A percentile compares a stretch with the other conserved stretches of the same genome.
phyloP scores from a whole-genome alignment of 2,888 invertebrate genomes.

The Bursaphelenchus okinawaensis region DNA sequence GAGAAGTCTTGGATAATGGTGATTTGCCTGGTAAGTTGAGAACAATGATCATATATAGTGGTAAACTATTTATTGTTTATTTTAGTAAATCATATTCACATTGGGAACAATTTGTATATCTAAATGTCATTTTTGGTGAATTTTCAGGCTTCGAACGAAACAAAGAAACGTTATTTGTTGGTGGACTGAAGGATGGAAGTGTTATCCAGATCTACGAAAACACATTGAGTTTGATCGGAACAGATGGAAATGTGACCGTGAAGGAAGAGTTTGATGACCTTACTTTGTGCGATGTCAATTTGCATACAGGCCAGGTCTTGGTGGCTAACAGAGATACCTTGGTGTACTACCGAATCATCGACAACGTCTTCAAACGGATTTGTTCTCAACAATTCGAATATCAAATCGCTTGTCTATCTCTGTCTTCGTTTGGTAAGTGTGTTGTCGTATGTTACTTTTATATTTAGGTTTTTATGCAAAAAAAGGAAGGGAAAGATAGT shows the following conservation, averaged over 20 bases:
- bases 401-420: conserved; percentile 91
- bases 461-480: too few relatives aligned
- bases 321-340: conserved; percentile 32
- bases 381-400: conserved; percentile 69
- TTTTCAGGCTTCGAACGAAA: conserved; percentile 78
- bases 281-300: conserved; percentile 26
- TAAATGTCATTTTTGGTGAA: not conserved
- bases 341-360: conserved; percentile 32
- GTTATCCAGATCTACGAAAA: conserved; percentile 30
- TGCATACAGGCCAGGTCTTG: conserved; percentile 55
- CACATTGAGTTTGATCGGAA: conserved; percentile 14
- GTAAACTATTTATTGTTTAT: too few relatives aligned
- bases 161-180: conserved; percentile 87
- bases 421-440: conserved; percentile 69
- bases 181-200: conserved; percentile 64
- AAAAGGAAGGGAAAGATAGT: too few relatives aligned
- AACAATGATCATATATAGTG: too few relatives aligned
- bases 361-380: conserved; percentile 26
- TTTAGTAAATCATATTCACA: too few relatives aligned
- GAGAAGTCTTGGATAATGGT: conserved; percentile 89
- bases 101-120: too few relatives aligned
- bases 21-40: conserved; percentile 28
- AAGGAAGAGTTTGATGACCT: conserved; percentile 5
- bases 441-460: not conserved
- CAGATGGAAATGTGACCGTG: not conserved